These are phyloP conservation scores for Anadara kagoshimensis DNA, from an alignment of 1,140 invertebrate genomes.

Conservation along the genomic window DNA sequence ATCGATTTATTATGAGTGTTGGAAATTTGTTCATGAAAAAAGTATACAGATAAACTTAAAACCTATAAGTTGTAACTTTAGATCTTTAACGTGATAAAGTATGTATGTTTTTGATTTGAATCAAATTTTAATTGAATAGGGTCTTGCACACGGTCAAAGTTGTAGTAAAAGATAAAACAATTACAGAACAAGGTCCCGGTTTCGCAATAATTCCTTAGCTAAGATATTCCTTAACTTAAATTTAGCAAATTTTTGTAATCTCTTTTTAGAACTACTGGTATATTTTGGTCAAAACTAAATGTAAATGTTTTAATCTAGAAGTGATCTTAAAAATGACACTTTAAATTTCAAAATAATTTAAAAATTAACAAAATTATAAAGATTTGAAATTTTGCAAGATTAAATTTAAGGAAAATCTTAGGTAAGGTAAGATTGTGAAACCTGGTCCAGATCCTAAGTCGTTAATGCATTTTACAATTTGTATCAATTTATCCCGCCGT, in stretches of 20 bases:
- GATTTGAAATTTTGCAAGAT: too few relatives aligned
- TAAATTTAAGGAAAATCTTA: too few relatives aligned
- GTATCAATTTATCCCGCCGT: neutral
- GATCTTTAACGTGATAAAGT: neutral
- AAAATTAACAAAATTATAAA: too few relatives aligned
- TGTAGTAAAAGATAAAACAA: neutral
- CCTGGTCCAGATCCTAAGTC: too few relatives aligned
- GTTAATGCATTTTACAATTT: neutral
- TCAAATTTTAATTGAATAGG: neutral
- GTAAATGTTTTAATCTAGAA: too few relatives aligned
- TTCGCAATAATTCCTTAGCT: neutral
- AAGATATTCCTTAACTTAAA: too few relatives aligned
- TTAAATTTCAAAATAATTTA: too few relatives aligned
- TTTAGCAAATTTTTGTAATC: too few relatives aligned
- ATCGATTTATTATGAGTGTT: neutral
- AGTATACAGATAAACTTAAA: neutral
- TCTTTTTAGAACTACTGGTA: too few relatives aligned
- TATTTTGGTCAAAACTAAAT: too few relatives aligned
- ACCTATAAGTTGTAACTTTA: neutral
- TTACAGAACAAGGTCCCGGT: neutral
- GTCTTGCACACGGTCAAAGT: neutral
- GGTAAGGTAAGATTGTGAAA: too few relatives aligned
- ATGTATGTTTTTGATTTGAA: neutral
- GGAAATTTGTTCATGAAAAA: neutral
- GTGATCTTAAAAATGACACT: too few relatives aligned